Evolutionary conservation across 1,140 invertebrate species (phyloP).

Genomic region (Pinna nobilis): DNA sequence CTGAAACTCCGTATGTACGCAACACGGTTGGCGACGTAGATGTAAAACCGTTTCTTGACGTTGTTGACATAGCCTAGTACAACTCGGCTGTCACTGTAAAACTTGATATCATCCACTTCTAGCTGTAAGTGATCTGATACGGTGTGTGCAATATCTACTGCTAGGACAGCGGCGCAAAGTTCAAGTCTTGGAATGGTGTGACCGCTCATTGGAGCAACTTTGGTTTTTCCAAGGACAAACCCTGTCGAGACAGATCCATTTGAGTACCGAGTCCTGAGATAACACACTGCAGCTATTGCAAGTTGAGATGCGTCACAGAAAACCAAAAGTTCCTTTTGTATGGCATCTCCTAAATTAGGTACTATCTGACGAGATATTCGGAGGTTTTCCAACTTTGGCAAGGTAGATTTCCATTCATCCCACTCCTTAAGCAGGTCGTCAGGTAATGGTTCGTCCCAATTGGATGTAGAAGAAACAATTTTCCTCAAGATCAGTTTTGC

Average conservation of each 20-base stretch:
- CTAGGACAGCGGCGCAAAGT: constrained; percentile 34
- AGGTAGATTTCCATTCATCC: constrained; percentile 25
- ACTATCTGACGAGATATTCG: constrained; percentile 30
- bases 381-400: constrained; percentile 17
- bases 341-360: background rate
- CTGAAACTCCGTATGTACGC: constrained; percentile 7
- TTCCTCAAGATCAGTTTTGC: constrained; percentile 40
- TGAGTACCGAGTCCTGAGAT: constrained; percentile 2
- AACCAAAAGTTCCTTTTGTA: background rate
- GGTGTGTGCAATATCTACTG: constrained; percentile 26
- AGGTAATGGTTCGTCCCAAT: constrained; percentile 46
- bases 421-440: constrained; percentile 25
- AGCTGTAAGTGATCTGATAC: constrained; percentile 25
- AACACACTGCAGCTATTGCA: constrained; percentile 42
- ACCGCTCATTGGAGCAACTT: constrained; percentile 28
- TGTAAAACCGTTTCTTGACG: constrained; percentile 23
- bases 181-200: constrained; percentile 42
- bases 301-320: constrained; percentile 47
- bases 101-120: constrained; percentile 17
- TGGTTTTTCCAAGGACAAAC: constrained; percentile 18
- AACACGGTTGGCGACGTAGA: constrained; percentile 36
- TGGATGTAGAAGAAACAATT: constrained; percentile 9
- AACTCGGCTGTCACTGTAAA: constrained; percentile 41
- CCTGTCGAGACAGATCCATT: background rate
- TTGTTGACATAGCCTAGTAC: constrained; percentile 32